Evolutionary conservation across 2,888 invertebrate genomes (phyloP), one percentile per base, ranked within the genome.

Genomic region (Nomada ferruginata): DNA sequence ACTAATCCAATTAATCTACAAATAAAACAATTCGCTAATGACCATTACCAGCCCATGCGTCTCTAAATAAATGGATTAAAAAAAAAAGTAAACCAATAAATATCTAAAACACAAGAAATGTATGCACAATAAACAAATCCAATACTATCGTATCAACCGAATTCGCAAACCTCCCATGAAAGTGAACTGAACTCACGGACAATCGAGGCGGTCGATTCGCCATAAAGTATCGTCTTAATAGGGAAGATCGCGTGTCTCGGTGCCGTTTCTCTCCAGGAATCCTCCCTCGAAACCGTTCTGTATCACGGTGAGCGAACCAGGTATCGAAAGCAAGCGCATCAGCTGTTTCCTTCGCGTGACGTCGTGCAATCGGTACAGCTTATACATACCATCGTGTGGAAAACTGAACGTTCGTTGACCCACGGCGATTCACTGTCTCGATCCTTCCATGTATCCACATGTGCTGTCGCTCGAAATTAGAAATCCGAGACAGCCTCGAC

Each of bases 261-360:
- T n/a, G 74, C 36, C 72, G 53, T 85, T 85, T 68, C 79, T 71
- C 60, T 47, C 26, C 44, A 18, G 50, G 52, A 44, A 68, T 26
- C 47, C 61, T 66, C 70, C 75, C 64, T 60, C 63, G 69, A 47
- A 60, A 76, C 59, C 44, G 55, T 79, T 42, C 29, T n/a, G 50
- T 44, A 61, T 61, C 73, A 53, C 61, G 69, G 60, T 20, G 55
- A 68, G 85, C 55, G 15, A 64, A 47, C 13, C 42, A 23, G 13
- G 63, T 61, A 20, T 64, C 66, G 63, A 60, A 71, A 66, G 74
- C 76, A 74, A 52, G 26, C 75, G 76, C 73, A 64, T 85, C 84
- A 77, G 85, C 83, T 83, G 77, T 80, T 79, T 65, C 64, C 57
- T 20, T 85, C 86, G 84, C 85, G 85, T 85, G 85, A 81, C 76